Percentiles rank a stretch among this genome's conserved stretches.
Evolutionary conservation across 2,113 vertebrate species (phyloP).

Genomic region (Corythornis vintsioides): DNA sequence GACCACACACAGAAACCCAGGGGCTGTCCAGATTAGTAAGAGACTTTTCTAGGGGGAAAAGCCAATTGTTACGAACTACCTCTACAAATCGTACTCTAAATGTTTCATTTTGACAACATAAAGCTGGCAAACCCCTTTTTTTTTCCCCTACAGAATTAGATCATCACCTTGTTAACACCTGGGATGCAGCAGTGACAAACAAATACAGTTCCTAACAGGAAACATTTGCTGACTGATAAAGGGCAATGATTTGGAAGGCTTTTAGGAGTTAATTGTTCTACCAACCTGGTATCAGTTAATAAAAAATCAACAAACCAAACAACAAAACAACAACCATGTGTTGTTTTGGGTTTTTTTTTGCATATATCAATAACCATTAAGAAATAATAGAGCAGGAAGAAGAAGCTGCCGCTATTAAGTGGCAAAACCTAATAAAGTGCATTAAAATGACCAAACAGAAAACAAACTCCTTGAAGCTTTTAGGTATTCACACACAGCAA

Average conservation of each 20-base stretch:
- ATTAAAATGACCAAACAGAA: neutral
- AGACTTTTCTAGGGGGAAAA: neutral
- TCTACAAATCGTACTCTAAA: neutral
- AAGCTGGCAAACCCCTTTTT: neutral
- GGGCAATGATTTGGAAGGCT: neutral
- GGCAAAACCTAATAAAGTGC: fast-evolving
- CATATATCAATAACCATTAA: fast-evolving
- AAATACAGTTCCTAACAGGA: neutral
- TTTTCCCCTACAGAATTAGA: neutral
- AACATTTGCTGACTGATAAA: neutral
- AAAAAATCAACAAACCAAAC: no score
- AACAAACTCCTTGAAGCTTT: neutral
- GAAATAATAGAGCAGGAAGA: neutral
- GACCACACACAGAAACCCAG: neutral
- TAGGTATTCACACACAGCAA: fast-evolving
- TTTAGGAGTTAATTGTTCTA: neutral
- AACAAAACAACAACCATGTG: no score
- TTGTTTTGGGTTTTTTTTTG: neutral
- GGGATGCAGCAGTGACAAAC: neutral
- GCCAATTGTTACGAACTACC: neutral
- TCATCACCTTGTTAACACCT: neutral
- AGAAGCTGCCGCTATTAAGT: neutral
- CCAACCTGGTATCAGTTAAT: neutral
- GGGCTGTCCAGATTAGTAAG: neutral
- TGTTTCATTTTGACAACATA: neutral